These are phyloP conservation scores for Morone saxatilis DNA, from an alignment of 2,113 vertebrate species.

Conservation along the genomic window DNA sequence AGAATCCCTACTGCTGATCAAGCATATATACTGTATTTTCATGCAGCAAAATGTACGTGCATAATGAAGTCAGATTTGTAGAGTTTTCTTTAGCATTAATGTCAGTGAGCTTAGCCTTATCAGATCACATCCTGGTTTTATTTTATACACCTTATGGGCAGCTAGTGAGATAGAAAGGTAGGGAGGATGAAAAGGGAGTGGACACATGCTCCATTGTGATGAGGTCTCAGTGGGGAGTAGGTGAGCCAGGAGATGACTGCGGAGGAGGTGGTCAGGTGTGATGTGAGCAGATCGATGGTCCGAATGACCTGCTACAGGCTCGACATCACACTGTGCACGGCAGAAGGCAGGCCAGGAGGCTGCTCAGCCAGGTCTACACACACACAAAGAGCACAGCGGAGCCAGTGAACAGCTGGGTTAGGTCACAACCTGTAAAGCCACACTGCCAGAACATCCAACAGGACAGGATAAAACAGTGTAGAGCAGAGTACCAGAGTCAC, in stretches of 20 bases:
- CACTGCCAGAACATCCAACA: slow-evolving; percentile 45
- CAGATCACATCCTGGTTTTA: not conserved
- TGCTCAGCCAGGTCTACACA: slow-evolving; percentile 27
- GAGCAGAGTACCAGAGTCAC: slow-evolving; percentile 12
- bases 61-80: no score
- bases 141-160: not conserved
- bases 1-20: no score
- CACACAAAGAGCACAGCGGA: slow-evolving; percentile 19
- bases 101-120: not conserved
- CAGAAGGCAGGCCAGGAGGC: slow-evolving; percentile 19
- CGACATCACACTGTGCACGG: slow-evolving; percentile 20
- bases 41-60: no score
- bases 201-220: not conserved
- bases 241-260: not conserved
- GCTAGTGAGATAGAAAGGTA: not conserved
- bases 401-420: slow-evolving; percentile 60
- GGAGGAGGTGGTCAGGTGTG: slow-evolving; percentile 33
- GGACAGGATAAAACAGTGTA: slow-evolving; percentile 27
- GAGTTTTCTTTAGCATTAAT: no score
- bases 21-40: no score
- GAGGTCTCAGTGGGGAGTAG: slow-evolving; percentile 5
- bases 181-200: slow-evolving; percentile 1
- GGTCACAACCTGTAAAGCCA: slow-evolving; percentile 66
- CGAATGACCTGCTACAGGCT: slow-evolving; percentile 36
- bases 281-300: slow-evolving; percentile 49